Evolutionary conservation across 2,113 vertebrate genomes (phyloP).

Genomic region (Heptranchias perlo): DNA sequence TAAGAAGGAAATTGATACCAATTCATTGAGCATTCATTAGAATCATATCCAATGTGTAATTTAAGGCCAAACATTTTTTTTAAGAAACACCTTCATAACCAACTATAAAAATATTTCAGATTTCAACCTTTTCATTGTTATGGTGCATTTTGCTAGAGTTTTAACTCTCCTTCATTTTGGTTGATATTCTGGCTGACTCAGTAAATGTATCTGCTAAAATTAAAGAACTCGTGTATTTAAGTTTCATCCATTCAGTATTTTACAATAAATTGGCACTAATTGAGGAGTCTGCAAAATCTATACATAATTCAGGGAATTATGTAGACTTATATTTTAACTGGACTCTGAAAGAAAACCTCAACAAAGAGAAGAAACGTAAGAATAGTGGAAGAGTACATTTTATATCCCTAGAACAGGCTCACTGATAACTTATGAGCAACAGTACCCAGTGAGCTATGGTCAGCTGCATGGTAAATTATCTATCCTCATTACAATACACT

Average conservation of each 20-base stretch:
- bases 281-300: background rate
- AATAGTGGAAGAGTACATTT: background rate
- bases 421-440: background rate
- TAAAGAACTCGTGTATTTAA: background rate
- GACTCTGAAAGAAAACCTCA: background rate
- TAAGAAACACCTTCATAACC: background rate
- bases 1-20: background rate
- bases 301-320: background rate
- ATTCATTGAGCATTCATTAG: background rate
- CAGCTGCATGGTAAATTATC: background rate
- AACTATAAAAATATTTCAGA: background rate
- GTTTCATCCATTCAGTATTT: background rate
- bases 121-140: background rate
- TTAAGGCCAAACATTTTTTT: background rate
- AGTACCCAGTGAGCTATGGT: background rate
- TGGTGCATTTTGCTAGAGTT: background rate
- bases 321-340: background rate
- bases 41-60: background rate
- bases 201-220: background rate
- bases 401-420: background rate
- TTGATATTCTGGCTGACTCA: background rate
- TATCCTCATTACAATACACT: background rate
- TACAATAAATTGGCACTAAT: background rate
- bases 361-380: background rate
- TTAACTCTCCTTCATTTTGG: background rate